Evolutionary conservation across 2,113 vertebrate species (phyloP).

Genomic region (Amia ocellicauda): DNA sequence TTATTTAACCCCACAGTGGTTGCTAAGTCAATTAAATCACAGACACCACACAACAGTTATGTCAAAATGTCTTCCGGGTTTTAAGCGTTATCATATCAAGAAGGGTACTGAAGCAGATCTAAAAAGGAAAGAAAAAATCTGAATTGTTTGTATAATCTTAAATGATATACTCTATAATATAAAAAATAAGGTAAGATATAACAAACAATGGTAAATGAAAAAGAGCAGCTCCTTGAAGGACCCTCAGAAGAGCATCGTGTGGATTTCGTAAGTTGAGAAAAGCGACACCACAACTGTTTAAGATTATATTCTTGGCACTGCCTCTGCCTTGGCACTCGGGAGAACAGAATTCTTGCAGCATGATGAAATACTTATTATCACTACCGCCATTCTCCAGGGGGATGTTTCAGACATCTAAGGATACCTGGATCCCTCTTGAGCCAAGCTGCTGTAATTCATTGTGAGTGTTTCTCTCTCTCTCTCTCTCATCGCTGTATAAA

Average conservation of each 20-base stretch:
- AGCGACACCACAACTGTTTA: slow-evolving; percentile 16
- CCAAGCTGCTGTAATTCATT: slow-evolving; percentile 32
- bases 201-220: too few species aligned
- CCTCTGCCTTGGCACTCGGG: slow-evolving; percentile 35
- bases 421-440: slow-evolving; percentile 35
- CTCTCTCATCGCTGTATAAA: neutral
- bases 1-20: too few species aligned
- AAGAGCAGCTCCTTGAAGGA: neutral
- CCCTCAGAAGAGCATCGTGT: neutral
- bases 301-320: slow-evolving; percentile 36
- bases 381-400: slow-evolving; percentile 28
- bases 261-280: neutral
- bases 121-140: too few species aligned
- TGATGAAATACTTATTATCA: slow-evolving; percentile 45
- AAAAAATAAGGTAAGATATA: too few species aligned
- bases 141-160: too few species aligned
- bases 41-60: too few species aligned
- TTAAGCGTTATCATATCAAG: too few species aligned
- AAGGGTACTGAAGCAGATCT: too few species aligned
- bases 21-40: too few species aligned
- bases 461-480: neutral
- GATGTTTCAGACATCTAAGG: neutral
- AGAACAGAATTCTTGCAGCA: slow-evolving; percentile 52
- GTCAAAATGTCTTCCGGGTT: too few species aligned
- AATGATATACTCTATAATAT: too few species aligned